phyloP scores from a whole-genome alignment of 2,797 vertebrate species.

The Epinephelus coioides region DNA sequence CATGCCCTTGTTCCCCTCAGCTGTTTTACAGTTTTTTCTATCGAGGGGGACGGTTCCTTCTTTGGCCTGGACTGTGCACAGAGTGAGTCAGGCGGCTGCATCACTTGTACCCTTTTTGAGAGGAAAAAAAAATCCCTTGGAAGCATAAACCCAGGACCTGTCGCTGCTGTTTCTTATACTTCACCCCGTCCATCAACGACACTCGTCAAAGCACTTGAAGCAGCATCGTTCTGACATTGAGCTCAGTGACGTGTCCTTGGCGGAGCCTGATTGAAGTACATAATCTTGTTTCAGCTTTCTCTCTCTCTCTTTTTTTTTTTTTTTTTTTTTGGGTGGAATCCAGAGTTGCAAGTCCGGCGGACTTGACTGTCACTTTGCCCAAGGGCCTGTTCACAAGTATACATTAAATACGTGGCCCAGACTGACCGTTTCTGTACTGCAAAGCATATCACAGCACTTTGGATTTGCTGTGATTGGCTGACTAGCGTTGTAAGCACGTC shows the following conservation, averaged over 20 bases:
- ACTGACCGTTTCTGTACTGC: neutral
- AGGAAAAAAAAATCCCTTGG: conserved; percentile 4
- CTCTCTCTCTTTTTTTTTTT: neutral
- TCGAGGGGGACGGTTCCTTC: conserved; percentile 12
- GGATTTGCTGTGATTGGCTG: conserved; percentile 22
- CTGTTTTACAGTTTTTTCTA: conserved; percentile 33
- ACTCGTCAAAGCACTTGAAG: conserved; percentile 60
- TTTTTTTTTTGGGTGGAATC: conserved; percentile 35
- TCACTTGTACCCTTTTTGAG: conserved; percentile 29
- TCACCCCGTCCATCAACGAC: conserved; percentile 58
- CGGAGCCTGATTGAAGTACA: conserved; percentile 67
- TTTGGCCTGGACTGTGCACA: conserved; percentile 20
- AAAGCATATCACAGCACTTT: conserved; percentile 21
- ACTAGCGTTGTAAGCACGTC: conserved; percentile 36
- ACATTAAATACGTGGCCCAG: conserved; percentile 12
- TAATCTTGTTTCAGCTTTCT: conserved; percentile 70
- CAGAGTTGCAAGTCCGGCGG: conserved; percentile 44
- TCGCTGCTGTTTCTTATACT: conserved; percentile 52
- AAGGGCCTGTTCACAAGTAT: neutral
- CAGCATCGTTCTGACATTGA: conserved; percentile 73
- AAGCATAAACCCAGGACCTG: conserved; percentile 29
- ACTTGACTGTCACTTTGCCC: conserved; percentile 27
- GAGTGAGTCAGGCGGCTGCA: conserved; percentile 43
- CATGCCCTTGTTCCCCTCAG: conserved; percentile 40
- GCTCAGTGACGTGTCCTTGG: conserved; percentile 66